Evolutionary conservation across 2,888 invertebrate species (phyloP).

Genomic region (Cheilosia vernalis): DNA sequence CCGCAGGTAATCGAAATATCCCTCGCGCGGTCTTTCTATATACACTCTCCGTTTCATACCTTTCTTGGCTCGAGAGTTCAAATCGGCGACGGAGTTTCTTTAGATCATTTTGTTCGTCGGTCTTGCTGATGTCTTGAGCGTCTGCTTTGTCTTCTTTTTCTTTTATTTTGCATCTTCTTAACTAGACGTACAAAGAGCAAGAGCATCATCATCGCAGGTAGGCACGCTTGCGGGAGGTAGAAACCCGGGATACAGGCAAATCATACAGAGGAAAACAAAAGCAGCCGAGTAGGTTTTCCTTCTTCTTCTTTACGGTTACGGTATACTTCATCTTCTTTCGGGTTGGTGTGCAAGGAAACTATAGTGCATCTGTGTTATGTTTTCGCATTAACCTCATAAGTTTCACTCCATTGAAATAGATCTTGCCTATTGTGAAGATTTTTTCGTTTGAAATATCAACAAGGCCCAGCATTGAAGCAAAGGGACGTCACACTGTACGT

Average conservation of each 20-base stretch:
- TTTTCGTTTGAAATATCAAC: conserved; percentile 67
- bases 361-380: conserved; percentile 49
- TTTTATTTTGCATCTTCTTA: conserved; percentile 64
- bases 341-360: neutral
- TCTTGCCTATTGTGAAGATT: conserved; percentile 71
- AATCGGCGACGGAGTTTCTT: conserved; percentile 40
- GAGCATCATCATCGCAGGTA: conserved; percentile 53
- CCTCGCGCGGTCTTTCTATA: conserved; percentile 50
- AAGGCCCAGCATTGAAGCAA: conserved; percentile 41
- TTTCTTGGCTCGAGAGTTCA: conserved; percentile 38
- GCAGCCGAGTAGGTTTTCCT: conserved; percentile 69
- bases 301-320: conserved; percentile 29
- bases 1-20: conserved; percentile 74
- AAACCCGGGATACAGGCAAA: conserved; percentile 5
- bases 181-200: conserved; percentile 6
- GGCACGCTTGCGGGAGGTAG: conserved; percentile 28
- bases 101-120: conserved; percentile 18
- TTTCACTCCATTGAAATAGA: conserved; percentile 74
- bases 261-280: conserved; percentile 62
- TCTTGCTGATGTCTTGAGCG: conserved; percentile 13
- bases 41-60: conserved; percentile 36
- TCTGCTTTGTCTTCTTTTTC: conserved; percentile 26
- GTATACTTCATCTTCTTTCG: conserved; percentile 14
- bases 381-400: conserved; percentile 75
- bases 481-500: conserved; percentile 35